Evolutionary conservation across 2,797 vertebrate species (phyloP), one percentile per base, ranked within the genome.

Genomic region (Melanotaenia maccullochi): DNA sequence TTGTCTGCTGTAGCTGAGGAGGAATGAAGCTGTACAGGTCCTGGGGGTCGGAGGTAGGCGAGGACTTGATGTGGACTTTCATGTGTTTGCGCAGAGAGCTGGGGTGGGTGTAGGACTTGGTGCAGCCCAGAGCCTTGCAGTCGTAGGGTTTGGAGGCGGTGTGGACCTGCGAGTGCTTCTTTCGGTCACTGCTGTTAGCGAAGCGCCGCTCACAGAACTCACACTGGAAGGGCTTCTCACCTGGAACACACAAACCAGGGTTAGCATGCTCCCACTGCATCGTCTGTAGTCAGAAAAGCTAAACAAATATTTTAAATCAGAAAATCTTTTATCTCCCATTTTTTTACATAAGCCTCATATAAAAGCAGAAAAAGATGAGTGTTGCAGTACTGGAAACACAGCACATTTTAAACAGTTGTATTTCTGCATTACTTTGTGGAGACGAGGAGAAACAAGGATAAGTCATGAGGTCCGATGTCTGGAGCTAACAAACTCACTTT

Each of bases 211-310:
- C 97, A 5, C 98, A 99, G 75, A 98, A 99, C 86, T 99, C 98
- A 74, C 98, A 99, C 92, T 99, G 98, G 94, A 99, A 99, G 68
- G 98, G 98, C 88, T 99, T 99, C 93, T 99, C 98, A 73, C 98
- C 98, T 99, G 95, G 51, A 94, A 95, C 18, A 85, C 55, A 89
- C 47, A 84, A 42, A 75, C 42, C 25, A 13, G 11, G 11, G 2
- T 13, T 40, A 40, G 38, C 38, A 40, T 14, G 38, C 38, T 2
- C 3, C 38, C 11, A 2, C 38, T 36, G 9, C 8, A 2, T 2
- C 35, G 2, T 36, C 11, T 36, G 8, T 9, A 36, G 8, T 36
- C 33, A 35, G 35, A 36, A 36, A 36, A 8, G 8, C 9, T 9
- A 9, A 35, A 35, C 36, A 38, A 11, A 12, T 1, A 3, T 38